phyloP scores from a whole-genome alignment of 2,113 vertebrate genomes.

The Oncorhynchus kisutch region DNA sequence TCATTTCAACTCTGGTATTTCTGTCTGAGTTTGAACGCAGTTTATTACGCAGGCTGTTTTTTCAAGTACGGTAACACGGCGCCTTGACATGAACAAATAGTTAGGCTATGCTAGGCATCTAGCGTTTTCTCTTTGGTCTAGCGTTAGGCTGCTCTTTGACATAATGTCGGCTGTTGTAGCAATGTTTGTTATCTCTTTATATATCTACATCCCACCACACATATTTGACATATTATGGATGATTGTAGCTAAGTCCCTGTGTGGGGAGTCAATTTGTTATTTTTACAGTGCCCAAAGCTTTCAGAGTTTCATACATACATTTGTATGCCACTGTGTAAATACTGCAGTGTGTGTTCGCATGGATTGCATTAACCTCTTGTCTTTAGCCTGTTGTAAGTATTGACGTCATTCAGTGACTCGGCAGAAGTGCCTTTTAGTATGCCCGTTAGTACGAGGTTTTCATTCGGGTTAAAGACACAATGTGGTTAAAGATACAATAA shows the following conservation, averaged over 20 bases:
- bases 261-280: background rate
- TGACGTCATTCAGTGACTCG: no score
- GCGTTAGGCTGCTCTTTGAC: background rate
- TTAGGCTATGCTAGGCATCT: background rate
- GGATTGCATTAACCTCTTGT: no score
- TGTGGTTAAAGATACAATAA: no score
- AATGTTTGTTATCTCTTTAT: background rate
- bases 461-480: no score
- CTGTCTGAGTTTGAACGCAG: background rate
- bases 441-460: no score
- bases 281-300: no score
- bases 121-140: background rate
- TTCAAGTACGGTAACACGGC: background rate
- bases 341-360: no score
- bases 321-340: no score
- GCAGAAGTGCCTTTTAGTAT: no score
- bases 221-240: background rate
- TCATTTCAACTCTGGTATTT: background rate
- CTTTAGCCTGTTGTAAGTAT: no score
- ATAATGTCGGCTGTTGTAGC: background rate
- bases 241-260: background rate
- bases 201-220: background rate
- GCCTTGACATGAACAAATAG: background rate
- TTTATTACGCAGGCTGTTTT: background rate
- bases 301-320: no score